Percentiles rank a stretch among this genome's conserved stretches.
Evolutionary conservation across 2,888 invertebrate species (phyloP).

Genomic region (Drosophila fulvimacula): DNA sequence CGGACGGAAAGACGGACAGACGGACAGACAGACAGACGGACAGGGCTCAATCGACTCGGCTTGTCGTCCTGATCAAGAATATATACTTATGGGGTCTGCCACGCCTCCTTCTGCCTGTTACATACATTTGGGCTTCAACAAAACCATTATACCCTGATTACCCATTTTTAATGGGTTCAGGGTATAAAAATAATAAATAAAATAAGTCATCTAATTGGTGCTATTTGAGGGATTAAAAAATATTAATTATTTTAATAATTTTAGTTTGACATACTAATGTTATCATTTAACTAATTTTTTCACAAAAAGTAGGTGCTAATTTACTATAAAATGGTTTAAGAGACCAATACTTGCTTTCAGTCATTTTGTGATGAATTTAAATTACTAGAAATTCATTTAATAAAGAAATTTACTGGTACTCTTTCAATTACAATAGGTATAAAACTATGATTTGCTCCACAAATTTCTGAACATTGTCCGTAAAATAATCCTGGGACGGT

Average conservation of each 20-base stretch:
- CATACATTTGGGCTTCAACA: no score
- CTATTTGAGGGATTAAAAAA: slow-evolving; percentile 90
- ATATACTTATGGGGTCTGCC: no score
- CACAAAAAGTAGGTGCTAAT: slow-evolving; percentile 86
- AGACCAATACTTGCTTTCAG: slow-evolving; percentile 90
- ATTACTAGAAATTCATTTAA: slow-evolving; percentile 46
- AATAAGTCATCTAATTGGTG: slow-evolving; percentile 81
- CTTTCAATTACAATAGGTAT: slow-evolving; percentile 1
- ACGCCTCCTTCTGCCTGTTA: no score
- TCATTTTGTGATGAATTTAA: slow-evolving; percentile 87
- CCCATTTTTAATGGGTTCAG: no score
- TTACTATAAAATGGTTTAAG: slow-evolving; percentile 89
- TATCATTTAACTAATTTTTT: slow-evolving; percentile 1
- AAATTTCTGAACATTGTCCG: background rate
- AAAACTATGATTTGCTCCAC: background rate
- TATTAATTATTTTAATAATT: slow-evolving; percentile 87
- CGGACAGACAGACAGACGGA: no score
- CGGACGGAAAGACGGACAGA: no score
- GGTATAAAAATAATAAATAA: no score
- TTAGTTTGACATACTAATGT: slow-evolving; percentile 3
- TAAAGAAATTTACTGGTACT: background rate
- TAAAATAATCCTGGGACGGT: background rate
- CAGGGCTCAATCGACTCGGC: no score
- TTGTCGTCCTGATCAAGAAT: no score
- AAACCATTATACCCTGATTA: no score